phyloP scores from a whole-genome alignment of 2,113 vertebrate genomes.

The Crotalus horridus region DNA sequence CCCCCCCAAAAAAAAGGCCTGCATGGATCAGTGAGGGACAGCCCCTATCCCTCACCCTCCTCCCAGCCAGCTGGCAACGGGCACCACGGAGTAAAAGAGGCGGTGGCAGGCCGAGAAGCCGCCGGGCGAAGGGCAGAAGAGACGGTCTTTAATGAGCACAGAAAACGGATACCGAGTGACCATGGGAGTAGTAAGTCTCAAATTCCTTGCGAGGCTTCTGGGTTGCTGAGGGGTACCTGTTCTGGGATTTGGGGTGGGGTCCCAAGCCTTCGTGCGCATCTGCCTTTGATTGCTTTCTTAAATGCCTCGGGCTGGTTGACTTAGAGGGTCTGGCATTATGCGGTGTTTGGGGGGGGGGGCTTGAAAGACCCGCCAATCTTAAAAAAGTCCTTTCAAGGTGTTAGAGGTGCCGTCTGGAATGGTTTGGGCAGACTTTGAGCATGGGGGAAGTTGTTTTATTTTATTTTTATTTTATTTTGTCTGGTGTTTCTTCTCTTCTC shows the following conservation, averaged over 20 bases:
- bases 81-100: background rate
- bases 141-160: constrained; percentile 10
- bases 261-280: background rate
- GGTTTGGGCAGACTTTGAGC: background rate
- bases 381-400: background rate
- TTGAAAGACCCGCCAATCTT: background rate
- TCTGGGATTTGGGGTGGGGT: background rate
- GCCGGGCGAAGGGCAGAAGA: background rate
- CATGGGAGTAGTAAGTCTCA: constrained; percentile 26
- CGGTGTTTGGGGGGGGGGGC: too few species aligned
- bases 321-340: background rate
- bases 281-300: background rate
- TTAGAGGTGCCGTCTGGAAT: background rate
- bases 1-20: too few species aligned
- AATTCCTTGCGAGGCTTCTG: background rate
- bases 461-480: background rate
- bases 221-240: background rate
- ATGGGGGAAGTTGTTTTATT: background rate
- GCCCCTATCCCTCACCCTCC: background rate
- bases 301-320: background rate
- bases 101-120: background rate
- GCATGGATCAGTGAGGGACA: background rate
- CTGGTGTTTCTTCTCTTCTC: background rate
- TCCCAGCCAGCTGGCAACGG: background rate
- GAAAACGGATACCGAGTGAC: background rate